Conservation (phyloP, 2,797 vertebrate species). For the Rachycentron canadum region DNA sequence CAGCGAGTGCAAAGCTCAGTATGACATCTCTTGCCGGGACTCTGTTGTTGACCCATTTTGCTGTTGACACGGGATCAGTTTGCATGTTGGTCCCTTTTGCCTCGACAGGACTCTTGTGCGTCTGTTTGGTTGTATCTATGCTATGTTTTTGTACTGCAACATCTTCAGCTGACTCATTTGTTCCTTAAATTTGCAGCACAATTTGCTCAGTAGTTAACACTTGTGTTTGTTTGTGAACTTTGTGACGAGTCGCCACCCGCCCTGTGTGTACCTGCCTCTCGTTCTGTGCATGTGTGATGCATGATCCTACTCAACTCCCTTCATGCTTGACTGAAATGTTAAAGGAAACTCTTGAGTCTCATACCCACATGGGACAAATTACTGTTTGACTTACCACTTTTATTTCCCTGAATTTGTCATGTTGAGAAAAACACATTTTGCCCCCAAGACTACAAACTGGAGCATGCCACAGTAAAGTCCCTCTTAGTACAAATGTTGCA, state of each 20-base stretch:
- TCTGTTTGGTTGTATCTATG: background rate
- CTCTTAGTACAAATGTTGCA: no score
- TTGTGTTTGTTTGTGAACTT: background rate
- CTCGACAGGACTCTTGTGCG: background rate
- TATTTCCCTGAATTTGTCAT: background rate
- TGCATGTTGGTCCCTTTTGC: background rate
- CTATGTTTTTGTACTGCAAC: no score
- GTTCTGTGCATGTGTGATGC: background rate
- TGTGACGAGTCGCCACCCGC: background rate
- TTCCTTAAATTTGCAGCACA: no score
- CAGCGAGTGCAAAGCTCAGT: conserved; percentile 44
- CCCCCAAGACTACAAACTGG: background rate
- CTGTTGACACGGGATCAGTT: background rate
- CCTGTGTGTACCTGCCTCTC: background rate
- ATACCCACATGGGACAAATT: background rate
- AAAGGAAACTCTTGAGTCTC: background rate
- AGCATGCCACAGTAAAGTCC: background rate
- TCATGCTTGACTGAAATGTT: background rate
- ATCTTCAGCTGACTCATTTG: no score
- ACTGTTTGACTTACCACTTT: background rate
- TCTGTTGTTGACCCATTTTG: conserved; percentile 43
- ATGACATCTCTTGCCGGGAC: background rate
- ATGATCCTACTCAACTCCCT: background rate
- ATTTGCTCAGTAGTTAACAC: no score
- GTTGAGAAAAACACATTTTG: background rate